Base-by-base conservation (phyloP, 1,140 invertebrate genomes). In the Homalodisca vitripennis region DNA sequence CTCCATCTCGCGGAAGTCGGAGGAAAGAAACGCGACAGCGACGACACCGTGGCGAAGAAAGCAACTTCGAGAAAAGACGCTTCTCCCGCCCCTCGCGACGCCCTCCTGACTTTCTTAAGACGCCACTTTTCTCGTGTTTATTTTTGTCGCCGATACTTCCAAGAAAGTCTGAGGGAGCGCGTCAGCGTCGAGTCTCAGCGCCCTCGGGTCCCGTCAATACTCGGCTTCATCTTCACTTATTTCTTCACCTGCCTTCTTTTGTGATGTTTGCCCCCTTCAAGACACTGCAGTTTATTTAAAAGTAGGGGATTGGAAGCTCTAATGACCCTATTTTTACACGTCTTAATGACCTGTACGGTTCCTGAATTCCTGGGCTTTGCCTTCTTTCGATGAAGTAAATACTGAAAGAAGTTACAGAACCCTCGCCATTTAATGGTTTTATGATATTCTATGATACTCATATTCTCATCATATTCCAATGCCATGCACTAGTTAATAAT, bases 61-160 rank as follows among this genome's bases (percentile, higher is more conserved):
- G 27, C 27, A 12, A 3, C 3, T 12, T 17, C n/a, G 3, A 26
- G 17, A 26, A 24, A 26, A 60, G 6, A 60, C 6, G 24, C 27
- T 3, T 1, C 31, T 27, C 32, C 2, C 62, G 17, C 32, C 27
- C 63, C 10, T 12, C 20, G 13, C 32, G 63, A 66, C 32, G 32
- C 41, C 24, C 6, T 60, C 55, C 29, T 60, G 26, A 6, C 55
- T 66, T 66, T 66, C 63, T 66, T 27, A 47, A 66, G 63, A 46
- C 63, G 63, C 24, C 22, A 24, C 20, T 27, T 26, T 46, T 66
- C 47, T 66, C 63, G 46, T 66, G 22, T 6, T 46, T 47, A 46
- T 47, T 47, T 66, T 66, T 31, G 27, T 27, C 27, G 20, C 34
- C 22, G 24, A 47, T 32, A 47, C 1, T 66, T 66, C 41, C 63